Base-by-base conservation (phyloP, 2,888 invertebrate genomes). In the Drosophila imparisetae region DNA sequence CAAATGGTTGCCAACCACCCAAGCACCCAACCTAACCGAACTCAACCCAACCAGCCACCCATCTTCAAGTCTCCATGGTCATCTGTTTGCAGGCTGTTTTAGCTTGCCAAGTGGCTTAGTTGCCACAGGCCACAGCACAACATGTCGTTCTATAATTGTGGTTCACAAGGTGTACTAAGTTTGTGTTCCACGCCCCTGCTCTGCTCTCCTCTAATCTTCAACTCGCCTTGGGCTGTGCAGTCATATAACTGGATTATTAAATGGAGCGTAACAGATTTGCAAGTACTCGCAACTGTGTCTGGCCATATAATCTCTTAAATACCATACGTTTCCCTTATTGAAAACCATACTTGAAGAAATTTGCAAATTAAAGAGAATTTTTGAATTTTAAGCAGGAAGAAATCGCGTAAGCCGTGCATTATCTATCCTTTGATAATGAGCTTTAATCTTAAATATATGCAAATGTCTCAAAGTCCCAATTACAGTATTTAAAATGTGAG, bases 131-230 rank as follows among this genome's bases (percentile, higher is more conserved):
- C 67, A 15, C 29, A 42, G 29, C 29, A 52, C 38, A 67, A 58
- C 61, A 57, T 57, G 55, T 57, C 49, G 65, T 42, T 71, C 62
- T 65, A 57, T 76, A 60, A 73, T 63, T 78, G 78, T 61, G 65
- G 52, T 54, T 54, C 52, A 53, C 55, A 49, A 55, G 55, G 48
- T 69, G 63, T 65, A 72, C 61, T 62, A 49, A 55, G 38, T 58
- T 61, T 59, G 55, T 62, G 49, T 60, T 38, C 30, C 38, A 15
- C 27, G 13, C 29, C 8, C 32, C 11, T 40, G 8, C 8, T 42
- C 29, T 4, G 4, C 42, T 15, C 29, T 15, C 29, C 42, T 42
- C 34, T 15, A 11, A 21, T 42, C 42, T 21, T 42, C 42, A 42
- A 42, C 5, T 15, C 27, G 5, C 53, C 32, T n/a, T 50, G 21